These are phyloP conservation scores for Pollenia amentaria DNA, from an alignment of 2,888 invertebrate genomes.

Conservation along the genomic window DNA sequence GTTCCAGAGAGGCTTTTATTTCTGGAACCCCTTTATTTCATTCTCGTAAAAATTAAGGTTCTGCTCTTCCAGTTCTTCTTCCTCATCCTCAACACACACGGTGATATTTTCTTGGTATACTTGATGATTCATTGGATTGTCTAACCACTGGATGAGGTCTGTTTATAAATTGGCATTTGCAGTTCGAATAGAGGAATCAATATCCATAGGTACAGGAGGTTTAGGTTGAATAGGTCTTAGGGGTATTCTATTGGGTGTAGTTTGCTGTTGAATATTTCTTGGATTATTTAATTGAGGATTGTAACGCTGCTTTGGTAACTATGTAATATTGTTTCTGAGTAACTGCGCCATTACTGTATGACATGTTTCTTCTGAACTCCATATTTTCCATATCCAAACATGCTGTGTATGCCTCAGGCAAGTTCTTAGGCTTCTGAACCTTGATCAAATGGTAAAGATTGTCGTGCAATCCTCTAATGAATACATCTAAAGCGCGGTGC, in stretches of 20 bases:
- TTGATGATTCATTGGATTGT: constrained; percentile 39
- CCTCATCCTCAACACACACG: constrained; percentile 2
- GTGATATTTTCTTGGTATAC: constrained; percentile 11
- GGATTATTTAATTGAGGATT: neutral
- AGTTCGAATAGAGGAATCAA: constrained; percentile 15
- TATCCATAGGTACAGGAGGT: constrained; percentile 23
- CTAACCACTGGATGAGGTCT: constrained; percentile 29
- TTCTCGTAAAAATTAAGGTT: neutral
- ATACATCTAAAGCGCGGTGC: neutral
- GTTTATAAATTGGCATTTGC: constrained; percentile 25
- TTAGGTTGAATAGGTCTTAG: constrained; percentile 30
- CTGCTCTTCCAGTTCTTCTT: neutral
- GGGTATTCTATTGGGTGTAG: neutral
- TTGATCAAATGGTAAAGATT: neutral
- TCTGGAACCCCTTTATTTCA: no score
- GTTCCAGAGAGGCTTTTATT: constrained; percentile 25
- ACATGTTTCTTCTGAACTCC: neutral
- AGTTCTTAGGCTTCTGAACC: neutral
- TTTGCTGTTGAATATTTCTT: neutral
- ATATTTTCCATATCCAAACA: constrained; percentile 8
- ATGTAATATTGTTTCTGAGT: no score
- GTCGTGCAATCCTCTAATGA: neutral
- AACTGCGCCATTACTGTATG: neutral
- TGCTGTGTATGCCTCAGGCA: constrained; percentile 2
- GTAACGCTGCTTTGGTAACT: neutral